Base-by-base conservation (phyloP, 2,888 invertebrate genomes). In the Loripinus fragilis region DNA sequence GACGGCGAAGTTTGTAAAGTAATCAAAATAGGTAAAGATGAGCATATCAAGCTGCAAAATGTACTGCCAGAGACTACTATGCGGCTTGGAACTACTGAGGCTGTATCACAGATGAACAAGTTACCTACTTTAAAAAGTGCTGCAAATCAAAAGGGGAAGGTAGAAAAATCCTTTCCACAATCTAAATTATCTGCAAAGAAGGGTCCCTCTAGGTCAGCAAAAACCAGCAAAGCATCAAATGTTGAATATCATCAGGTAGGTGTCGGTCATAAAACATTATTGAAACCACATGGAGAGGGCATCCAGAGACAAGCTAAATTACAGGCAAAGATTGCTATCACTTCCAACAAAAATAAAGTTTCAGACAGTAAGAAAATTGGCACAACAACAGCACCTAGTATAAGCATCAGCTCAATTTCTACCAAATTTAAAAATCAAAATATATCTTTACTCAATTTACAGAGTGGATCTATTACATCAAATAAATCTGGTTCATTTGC, bases 191-290 rank as follows among this genome's bases (percentile, higher is more conserved):
- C 38, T 38, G 38, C 12, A 38, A 38, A 8, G 5, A 38, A 38
- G 38, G 38, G 12, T 38, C 38, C 5, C 38, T 38, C 38, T 38
- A 12, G 38, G 12, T n/a, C n/a, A n/a, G n/a, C n/a, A n/a, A n/a
- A n/a, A n/a, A n/a, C n/a, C n/a, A n/a, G n/a, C n/a, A n/a, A n/a
- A n/a, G n/a, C n/a, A n/a, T n/a, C n/a, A n/a, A 38, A 38, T 38
- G 38, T 48, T 8, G 25, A 52, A 52, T 52, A 52, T 52, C 25
- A 20, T 25, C 52, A 52, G 25, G 60, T 60, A 10, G 60, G 60
- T 12, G n/a, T 33, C 1, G 60, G 23, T 20, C 60, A 60, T 60
- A 60, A 60, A 60, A 60, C 60, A 33, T n/a, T 38, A 52, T 70
- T 52, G 23, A 55, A 52, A 45, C 38, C 35, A 45, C 52, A 52